Conservation (phyloP, 2,113 vertebrate genomes). For the Muscicapa adusta region DNA sequence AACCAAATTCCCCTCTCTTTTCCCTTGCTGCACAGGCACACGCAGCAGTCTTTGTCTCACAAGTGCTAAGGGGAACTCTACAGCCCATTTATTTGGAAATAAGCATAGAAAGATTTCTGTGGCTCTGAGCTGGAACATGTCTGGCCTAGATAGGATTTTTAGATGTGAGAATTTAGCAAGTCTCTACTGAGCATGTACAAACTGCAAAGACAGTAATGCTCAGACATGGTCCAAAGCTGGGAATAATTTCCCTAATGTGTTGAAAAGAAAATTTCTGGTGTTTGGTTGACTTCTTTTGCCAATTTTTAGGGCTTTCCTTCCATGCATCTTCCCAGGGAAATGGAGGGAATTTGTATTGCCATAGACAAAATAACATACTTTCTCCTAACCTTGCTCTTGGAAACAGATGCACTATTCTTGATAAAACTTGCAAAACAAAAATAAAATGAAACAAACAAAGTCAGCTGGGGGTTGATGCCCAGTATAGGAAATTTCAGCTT, state of each 20-base stretch:
- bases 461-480: background rate
- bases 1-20: background rate
- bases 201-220: background rate
- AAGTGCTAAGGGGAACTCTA: background rate
- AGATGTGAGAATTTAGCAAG: constrained; percentile 15
- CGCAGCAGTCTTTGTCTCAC: background rate
- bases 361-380: constrained; percentile 56
- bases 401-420: constrained; percentile 7
- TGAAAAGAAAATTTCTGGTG: constrained; percentile 30
- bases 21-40: background rate
- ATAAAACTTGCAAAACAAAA: constrained; percentile 52
- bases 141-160: background rate
- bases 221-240: background rate
- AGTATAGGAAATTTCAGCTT: constrained; percentile 2
- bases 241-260: background rate
- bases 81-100: background rate
- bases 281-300: background rate
- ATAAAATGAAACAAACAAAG: background rate
- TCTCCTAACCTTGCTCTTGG: constrained; percentile 48
- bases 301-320: background rate
- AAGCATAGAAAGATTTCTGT: background rate
- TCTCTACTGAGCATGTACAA: background rate
- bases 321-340: background rate
- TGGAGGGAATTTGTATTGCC: background rate
- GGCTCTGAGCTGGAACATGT: background rate